Base-by-base conservation (phyloP, 2,888 invertebrate genomes). In the Cremastobaeus sp. region DNA sequence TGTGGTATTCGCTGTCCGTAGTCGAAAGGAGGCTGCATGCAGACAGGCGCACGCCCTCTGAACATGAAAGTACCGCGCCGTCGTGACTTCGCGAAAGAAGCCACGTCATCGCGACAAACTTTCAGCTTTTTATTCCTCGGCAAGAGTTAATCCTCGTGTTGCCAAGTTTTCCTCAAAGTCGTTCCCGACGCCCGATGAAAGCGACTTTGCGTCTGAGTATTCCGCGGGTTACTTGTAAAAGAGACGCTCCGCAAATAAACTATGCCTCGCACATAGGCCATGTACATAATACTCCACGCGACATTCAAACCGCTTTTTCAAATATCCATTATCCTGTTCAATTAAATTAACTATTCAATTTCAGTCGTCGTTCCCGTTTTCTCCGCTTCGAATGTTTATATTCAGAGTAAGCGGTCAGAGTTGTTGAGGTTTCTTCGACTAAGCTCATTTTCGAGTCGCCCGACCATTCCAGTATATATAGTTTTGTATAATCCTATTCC, bases 131-230 rank as follows among this genome's bases (percentile, higher is more conserved):
- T 84, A 81, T 83, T 78, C 77, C 70, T 54, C 28, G 76, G 72
- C 77, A 77, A 79, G 81, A 83, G 84, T 82, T 85, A 84, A 85
- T 85, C 81, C 82, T 64, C 77, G 78, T 72, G 78, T 76, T 66
- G 73, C 76, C 78, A 84, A 81, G 81, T 83, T 82, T 79, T 78
- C 73, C 75, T 75, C 55, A 78, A 82, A 83, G 79, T 82, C 73
- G 62, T 65, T 8, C 48, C 25, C 20, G 11, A 39, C 25, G 43
- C 47, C 15, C 60, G n/a, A 35, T 35, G 28, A 34, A 48, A 37
- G 21, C 54, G 54, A 76, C 65, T 78, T 74, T 25, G 48, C 60
- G 66, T 37, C 76, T 8, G 30, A 62, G 37, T 37, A 28, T 54
- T 54, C 25, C 48, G 39, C 43, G 55, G 30, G 54, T 41, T 73